A percentile compares a stretch with the other conserved stretches of the same genome.
These are phyloP conservation scores for Lucilia sericata DNA, from an alignment of 1,140 invertebrate genomes.

Conservation along the genomic window DNA sequence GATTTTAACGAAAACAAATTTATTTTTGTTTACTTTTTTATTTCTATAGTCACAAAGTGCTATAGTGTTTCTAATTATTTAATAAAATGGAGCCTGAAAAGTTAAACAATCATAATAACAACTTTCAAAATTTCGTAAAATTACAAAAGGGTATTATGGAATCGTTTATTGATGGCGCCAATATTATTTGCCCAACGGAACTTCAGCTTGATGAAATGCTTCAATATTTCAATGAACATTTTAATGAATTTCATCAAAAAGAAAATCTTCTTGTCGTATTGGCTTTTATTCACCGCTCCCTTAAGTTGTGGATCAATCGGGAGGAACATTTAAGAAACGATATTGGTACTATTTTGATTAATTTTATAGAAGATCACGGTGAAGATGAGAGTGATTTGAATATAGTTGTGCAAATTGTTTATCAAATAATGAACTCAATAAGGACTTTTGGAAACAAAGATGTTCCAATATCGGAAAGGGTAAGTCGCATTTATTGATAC, in stretches of 20 bases:
- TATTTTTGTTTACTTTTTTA: too few species aligned
- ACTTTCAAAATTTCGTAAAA: background rate
- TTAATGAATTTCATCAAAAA: background rate
- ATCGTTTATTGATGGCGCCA: too few species aligned
- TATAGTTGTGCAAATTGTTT: conserved; percentile 22
- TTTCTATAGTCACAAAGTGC: too few species aligned
- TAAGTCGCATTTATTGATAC: background rate
- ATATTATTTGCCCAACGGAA: background rate
- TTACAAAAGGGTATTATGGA: background rate
- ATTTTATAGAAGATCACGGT: background rate
- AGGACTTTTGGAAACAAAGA: background rate
- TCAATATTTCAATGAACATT: background rate
- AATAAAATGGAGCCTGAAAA: background rate
- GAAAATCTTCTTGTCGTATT: background rate
- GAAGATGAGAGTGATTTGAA: conserved; percentile 25
- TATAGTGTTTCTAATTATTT: too few species aligned
- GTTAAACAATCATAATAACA: background rate
- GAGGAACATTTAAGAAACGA: background rate
- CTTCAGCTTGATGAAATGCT: background rate
- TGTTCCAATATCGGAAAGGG: background rate
- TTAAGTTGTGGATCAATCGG: background rate
- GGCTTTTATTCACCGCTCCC: background rate
- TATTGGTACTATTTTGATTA: background rate
- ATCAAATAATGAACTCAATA: conserved; percentile 22
- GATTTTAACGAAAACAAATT: too few species aligned